Evolutionary conservation across 2,888 invertebrate genomes (phyloP).

Genomic region (Gymnosoma rotundatum): DNA sequence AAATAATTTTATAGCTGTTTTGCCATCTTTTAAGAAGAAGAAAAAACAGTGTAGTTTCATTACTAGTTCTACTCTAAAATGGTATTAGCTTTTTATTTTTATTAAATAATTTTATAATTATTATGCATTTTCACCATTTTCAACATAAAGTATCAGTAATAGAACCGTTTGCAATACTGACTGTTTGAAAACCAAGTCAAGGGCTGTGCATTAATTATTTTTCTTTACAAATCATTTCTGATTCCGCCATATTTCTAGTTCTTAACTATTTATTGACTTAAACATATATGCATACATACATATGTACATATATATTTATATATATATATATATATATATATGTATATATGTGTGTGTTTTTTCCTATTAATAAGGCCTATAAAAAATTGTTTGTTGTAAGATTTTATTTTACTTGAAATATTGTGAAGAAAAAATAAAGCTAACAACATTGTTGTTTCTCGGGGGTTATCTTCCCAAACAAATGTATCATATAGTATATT

Average conservation of each 20-base stretch:
- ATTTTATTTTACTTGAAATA: too few species aligned
- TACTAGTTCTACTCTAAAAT: conserved; percentile 1
- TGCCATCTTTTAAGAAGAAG: conserved; percentile 44
- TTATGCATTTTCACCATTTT: conserved; percentile 31
- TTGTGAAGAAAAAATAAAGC: too few species aligned
- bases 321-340: too few species aligned
- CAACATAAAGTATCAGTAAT: conserved; percentile 4
- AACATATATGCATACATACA: not conserved
- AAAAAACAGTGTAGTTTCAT: conserved; percentile 26
- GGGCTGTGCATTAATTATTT: conserved; percentile 63
- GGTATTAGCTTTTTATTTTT: conserved; percentile 33
- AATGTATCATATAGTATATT: not conserved
- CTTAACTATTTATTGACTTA: not conserved
- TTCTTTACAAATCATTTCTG: conserved; percentile 5
- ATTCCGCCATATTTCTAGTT: conserved; percentile 55
- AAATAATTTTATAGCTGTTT: conserved; percentile 81
- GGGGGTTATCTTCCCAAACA: conserved; percentile 58
- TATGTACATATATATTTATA: too few species aligned
- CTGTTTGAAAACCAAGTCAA: conserved; percentile 48
- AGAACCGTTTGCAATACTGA: conserved; percentile 32
- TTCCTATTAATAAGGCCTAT: too few species aligned
- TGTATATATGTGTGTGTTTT: too few species aligned
- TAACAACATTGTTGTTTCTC: conserved; percentile 65
- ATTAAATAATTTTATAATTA: conserved; percentile 40
- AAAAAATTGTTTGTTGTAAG: too few species aligned